Percentiles rank a stretch among this genome's conserved stretches.
Evolutionary conservation across 2,113 vertebrate species (phyloP).

Genomic region (Murina feae): DNA sequence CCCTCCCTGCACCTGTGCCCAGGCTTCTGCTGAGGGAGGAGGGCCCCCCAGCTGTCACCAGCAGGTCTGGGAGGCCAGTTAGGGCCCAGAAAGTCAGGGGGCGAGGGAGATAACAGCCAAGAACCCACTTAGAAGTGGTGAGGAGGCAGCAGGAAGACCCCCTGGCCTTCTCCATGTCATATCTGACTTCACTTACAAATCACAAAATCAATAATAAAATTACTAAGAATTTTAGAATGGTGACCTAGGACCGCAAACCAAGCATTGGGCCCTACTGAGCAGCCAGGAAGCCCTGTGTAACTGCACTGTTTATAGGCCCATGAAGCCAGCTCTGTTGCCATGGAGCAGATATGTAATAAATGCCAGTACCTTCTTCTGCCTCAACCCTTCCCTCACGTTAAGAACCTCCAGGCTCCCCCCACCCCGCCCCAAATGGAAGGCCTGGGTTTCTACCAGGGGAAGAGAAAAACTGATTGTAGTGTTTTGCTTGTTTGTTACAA

Average conservation of each 20-base stretch:
- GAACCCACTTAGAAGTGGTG: not conserved
- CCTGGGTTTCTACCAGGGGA: not conserved
- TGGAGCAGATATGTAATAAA: not conserved
- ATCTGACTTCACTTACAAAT: not conserved
- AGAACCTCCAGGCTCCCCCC: not conserved
- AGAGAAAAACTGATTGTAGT: not conserved
- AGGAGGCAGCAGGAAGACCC: not conserved
- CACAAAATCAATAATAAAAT: not conserved
- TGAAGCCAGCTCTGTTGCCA: not conserved
- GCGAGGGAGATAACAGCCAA: not conserved
- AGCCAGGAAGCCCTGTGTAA: accelerated
- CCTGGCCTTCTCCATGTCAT: not conserved
- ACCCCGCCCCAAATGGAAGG: not conserved
- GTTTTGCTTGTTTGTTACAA: not conserved
- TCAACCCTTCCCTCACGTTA: not conserved
- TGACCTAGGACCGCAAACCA: not conserved
- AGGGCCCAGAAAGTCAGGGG: too few relatives aligned
- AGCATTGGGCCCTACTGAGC: not conserved
- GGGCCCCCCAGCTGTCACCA: accelerated
- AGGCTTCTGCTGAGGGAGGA: not conserved
- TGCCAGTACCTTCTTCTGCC: not conserved
- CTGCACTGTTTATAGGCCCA: too few relatives aligned
- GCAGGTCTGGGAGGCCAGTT: accelerated
- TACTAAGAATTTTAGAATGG: not conserved
- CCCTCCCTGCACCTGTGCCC: not conserved